Evolutionary conservation across 2,888 invertebrate species (phyloP).

Genomic region (Heteromurus nitidus): DNA sequence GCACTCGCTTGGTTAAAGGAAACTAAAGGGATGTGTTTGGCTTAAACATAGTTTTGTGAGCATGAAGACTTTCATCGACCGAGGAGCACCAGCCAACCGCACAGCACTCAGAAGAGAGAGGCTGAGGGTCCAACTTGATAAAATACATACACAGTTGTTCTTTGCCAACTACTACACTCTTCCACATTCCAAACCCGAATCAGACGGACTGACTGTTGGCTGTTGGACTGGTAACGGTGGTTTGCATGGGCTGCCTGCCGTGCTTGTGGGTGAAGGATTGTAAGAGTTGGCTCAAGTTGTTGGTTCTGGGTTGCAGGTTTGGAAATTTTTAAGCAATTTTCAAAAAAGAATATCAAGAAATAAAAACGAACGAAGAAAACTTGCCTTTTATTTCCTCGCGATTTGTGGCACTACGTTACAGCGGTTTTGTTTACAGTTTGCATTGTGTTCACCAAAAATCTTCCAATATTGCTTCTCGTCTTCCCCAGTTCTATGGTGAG

Average conservation of each 20-base stretch:
- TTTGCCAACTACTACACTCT: constrained; percentile 56
- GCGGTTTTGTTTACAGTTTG: not conserved
- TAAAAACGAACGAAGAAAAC: constrained; percentile 8
- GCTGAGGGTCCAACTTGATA: constrained; percentile 53
- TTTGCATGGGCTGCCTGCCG: constrained; percentile 56
- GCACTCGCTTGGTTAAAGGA: constrained; percentile 41
- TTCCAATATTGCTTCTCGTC: constrained; percentile 1
- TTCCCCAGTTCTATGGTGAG: not conserved
- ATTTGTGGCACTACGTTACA: constrained; percentile 1
- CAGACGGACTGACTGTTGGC: constrained; percentile 61
- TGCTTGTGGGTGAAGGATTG: constrained; percentile 58
- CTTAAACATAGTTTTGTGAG: constrained; percentile 56
- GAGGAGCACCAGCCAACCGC: constrained; percentile 62
- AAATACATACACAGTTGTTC: constrained; percentile 47
- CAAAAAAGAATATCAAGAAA: constrained; percentile 19
- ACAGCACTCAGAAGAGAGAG: constrained; percentile 56
- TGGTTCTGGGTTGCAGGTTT: constrained; percentile 55
- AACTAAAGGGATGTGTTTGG: constrained; percentile 55
- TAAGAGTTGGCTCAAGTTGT: constrained; percentile 49
- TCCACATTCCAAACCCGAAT: constrained; percentile 57
- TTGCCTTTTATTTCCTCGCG: constrained; percentile 18
- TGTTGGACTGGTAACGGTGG: constrained; percentile 60
- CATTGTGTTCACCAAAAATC: not conserved
- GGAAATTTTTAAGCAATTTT: constrained; percentile 41
- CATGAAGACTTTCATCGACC: constrained; percentile 67